phyloP scores from a whole-genome alignment of 2,888 invertebrate genomes.

The Keiferia lycopersicella region DNA sequence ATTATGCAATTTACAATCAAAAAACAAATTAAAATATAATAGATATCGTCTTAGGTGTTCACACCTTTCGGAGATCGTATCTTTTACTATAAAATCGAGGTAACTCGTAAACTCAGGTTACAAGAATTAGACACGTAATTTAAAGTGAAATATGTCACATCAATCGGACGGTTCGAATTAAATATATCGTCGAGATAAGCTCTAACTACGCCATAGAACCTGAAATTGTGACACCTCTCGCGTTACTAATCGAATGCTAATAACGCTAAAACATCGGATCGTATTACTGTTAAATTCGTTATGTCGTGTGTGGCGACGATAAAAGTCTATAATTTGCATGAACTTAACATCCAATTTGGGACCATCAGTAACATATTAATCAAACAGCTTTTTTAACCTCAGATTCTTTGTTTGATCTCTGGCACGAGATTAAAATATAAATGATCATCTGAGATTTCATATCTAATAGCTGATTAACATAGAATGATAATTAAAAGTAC shows the following conservation, averaged over 20 bases:
- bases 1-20: constrained; percentile 25
- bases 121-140: constrained; percentile 55
- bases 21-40: constrained; percentile 15
- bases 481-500: constrained; percentile 63
- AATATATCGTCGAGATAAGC: constrained; percentile 39
- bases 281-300: constrained; percentile 59
- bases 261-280: constrained; percentile 50
- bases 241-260: constrained; percentile 70
- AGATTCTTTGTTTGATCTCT: constrained; percentile 55
- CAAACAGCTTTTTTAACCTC: constrained; percentile 59
- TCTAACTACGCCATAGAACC: constrained; percentile 44
- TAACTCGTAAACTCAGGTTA: constrained; percentile 50
- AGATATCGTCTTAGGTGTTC: constrained; percentile 38
- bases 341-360: constrained; percentile 62
- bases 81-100: constrained; percentile 45
- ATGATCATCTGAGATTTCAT: constrained; percentile 43
- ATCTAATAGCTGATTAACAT: constrained; percentile 60
- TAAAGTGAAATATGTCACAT: constrained; percentile 54
- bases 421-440: constrained; percentile 41
- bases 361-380: constrained; percentile 67
- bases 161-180: constrained; percentile 48
- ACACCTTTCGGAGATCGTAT: constrained; percentile 52
- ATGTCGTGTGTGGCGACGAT: constrained; percentile 69
- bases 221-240: constrained; percentile 58
- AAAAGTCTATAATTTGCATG: constrained; percentile 68